Evolutionary conservation across 2,888 invertebrate genomes (phyloP).

Genomic region (Acanthosepion esculentum): DNA sequence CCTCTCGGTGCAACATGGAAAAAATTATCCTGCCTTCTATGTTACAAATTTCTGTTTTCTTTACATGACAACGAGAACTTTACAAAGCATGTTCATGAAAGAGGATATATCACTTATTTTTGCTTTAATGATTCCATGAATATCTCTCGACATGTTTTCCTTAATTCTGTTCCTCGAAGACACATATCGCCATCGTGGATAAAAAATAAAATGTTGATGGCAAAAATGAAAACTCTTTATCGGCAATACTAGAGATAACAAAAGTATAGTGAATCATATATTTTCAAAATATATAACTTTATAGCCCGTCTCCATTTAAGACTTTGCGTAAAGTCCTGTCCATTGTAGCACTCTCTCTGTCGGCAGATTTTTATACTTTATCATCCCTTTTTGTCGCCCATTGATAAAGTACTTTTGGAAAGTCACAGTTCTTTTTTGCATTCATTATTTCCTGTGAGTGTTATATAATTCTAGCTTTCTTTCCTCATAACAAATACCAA

Average conservation of each 20-base stretch:
- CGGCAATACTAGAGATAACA: background rate
- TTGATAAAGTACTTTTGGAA: too few relatives aligned
- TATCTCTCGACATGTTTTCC: background rate
- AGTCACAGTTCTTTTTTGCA: too few relatives aligned
- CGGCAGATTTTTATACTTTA: too few relatives aligned
- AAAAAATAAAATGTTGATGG: background rate
- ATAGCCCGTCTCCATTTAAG: too few relatives aligned
- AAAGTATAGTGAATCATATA: background rate
- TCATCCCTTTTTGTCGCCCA: too few relatives aligned
- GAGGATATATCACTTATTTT: background rate
- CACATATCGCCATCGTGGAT: background rate
- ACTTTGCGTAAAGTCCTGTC: too few relatives aligned
- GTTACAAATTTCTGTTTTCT: background rate
- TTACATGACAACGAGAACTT: background rate
- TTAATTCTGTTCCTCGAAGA: background rate
- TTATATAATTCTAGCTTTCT: too few relatives aligned
- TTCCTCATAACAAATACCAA: too few relatives aligned
- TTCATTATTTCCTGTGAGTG: too few relatives aligned
- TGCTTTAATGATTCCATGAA: background rate
- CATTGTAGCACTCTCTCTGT: too few relatives aligned
- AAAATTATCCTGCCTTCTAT: background rate
- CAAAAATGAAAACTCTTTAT: background rate
- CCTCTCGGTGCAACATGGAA: background rate
- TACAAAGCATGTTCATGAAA: background rate
- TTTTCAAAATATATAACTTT: too few relatives aligned